Evolutionary conservation across 2,797 vertebrate genomes (phyloP), one percentile per base, ranked within the genome.

Genomic region (Neomorphus geoffroyi): DNA sequence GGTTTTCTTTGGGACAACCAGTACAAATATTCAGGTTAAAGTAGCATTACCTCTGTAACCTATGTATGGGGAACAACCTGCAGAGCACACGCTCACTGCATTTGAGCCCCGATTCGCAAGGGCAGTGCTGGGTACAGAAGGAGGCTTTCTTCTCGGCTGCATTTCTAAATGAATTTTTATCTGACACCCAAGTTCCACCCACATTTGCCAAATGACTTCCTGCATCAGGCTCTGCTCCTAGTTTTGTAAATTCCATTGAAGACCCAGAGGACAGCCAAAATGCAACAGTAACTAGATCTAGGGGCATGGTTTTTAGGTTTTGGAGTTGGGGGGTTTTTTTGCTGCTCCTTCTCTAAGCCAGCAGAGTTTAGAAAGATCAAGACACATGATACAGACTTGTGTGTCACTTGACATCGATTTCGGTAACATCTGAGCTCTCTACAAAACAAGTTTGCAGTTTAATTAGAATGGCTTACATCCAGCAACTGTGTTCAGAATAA

Each of bases 381-480:
- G 71, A 53, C 33, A 93, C 94, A 87, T 62, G 82, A 92, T 80
- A 75, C 30, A 90, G 57, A 75, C 62, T 93, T 86, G 54, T 84
- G 46, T 85, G 94, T 96, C 4, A 10, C 88, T 94, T 94, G 90
- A 97, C 94, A 96, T 87, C 30, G 10, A 96, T 97, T 98, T 96
- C 95, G 81, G 80, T 92, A 96, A 91, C 82, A 92, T 93, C 88
- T 54, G 80, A 66, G 73, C 67, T 96, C 87, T 72, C 80, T 86
- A 88, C 73, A 92, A 94, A 97, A 96, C 71, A 97, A 93, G 78
- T 82, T 94, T 89, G 75, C 86, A 80, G 93, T 96, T 96, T 97
- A 96, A 97, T 97, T 96, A 97, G 94, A 90, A 96, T 96, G 96
- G 97, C 93, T 95, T 88, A 67, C 57, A 91, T 97, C 96, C 96